Evolutionary conservation across 2,797 vertebrate species (phyloP).

Genomic region (Acrocephalus scirpaceus): DNA sequence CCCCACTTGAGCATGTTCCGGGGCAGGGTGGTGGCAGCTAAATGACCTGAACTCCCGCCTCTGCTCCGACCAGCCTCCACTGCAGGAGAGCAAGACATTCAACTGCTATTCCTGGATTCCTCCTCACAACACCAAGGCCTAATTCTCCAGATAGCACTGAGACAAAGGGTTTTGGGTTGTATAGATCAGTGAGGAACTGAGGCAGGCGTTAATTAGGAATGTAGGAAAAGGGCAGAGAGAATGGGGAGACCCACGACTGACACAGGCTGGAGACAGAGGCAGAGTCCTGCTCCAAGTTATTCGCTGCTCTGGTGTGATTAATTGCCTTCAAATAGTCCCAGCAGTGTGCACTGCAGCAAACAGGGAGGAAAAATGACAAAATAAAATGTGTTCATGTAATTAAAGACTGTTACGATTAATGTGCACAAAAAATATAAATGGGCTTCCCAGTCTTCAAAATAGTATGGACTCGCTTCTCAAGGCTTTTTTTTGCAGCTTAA

Average conservation of each 20-base stretch:
- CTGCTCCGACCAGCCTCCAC: neutral
- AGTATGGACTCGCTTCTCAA: neutral
- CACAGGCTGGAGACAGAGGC: neutral
- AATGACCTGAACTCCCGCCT: neutral
- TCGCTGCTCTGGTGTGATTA: neutral
- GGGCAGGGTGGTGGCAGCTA: neutral
- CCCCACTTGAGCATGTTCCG: fast-evolving
- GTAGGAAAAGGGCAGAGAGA: neutral
- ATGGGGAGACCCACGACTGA: neutral
- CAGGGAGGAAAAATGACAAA: neutral
- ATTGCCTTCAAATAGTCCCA: too few species aligned
- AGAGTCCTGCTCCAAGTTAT: neutral
- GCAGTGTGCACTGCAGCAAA: neutral
- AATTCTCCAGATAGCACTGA: neutral
- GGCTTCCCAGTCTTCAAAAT: neutral
- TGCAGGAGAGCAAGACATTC: neutral
- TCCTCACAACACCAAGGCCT: neutral
- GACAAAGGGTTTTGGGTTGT: neutral
- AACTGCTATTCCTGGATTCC: neutral
- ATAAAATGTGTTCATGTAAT: neutral
- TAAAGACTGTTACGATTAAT: neutral
- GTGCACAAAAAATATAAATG: neutral
- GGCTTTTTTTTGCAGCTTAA: neutral
- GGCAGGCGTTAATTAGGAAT: neutral
- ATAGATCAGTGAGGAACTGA: neutral